These are phyloP conservation scores for Remorina albescens DNA, from an alignment of 2,797 vertebrate species.

Conservation along the genomic window DNA sequence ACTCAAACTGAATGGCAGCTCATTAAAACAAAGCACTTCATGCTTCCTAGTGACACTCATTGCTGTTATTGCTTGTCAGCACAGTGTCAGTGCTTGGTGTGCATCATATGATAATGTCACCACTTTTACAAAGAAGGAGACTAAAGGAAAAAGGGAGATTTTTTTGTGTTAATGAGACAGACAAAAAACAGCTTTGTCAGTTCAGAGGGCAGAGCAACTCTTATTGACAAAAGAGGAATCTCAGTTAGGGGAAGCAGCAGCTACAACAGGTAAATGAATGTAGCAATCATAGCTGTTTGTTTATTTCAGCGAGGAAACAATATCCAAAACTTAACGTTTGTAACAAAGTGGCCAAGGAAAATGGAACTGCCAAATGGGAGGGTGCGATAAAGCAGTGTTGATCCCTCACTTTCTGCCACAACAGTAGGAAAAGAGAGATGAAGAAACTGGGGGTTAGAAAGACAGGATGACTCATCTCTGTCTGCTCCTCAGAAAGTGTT, in stretches of 20 bases:
- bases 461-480: slow-evolving; percentile 32
- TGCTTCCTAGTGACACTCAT: slow-evolving; percentile 50
- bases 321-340: slow-evolving; percentile 9
- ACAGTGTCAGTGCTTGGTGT: slow-evolving; percentile 49
- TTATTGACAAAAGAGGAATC: slow-evolving; percentile 34
- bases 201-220: slow-evolving; percentile 13
- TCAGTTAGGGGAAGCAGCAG: neutral
- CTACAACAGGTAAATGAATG: slow-evolving; percentile 20
- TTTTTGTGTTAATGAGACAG: slow-evolving; percentile 69
- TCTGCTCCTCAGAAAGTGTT: slow-evolving; percentile 19
- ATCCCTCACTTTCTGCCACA: too few relatives aligned
- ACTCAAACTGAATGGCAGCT: slow-evolving; percentile 69
- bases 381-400: neutral
- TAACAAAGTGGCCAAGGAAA: neutral
- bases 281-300: slow-evolving; percentile 13
- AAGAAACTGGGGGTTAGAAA: slow-evolving; percentile 23
- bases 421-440: neutral
- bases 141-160: slow-evolving; percentile 39
- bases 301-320: neutral
- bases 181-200: slow-evolving; percentile 46
- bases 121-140: slow-evolving; percentile 46
- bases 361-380: slow-evolving; percentile 2
- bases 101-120: slow-evolving; percentile 67
- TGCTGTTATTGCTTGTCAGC: slow-evolving; percentile 64
- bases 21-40: slow-evolving; percentile 72